phyloP scores from a whole-genome alignment of 2,113 vertebrate species.

The Scortum barcoo region DNA sequence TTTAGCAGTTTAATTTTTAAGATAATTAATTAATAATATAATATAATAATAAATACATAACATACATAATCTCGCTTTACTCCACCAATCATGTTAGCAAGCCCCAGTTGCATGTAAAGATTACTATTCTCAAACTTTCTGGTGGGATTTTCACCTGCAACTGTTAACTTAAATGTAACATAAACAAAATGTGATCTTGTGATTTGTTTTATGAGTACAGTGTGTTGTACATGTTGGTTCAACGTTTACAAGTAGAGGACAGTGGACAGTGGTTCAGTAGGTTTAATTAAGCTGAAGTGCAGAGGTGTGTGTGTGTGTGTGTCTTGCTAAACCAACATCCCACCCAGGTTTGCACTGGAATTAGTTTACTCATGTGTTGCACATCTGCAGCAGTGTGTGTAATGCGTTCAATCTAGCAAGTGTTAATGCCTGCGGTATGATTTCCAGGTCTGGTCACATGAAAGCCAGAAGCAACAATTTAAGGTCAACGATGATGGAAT shows the following conservation, averaged over 20 bases:
- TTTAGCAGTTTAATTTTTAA: too few species aligned
- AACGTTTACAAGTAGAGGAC: neutral
- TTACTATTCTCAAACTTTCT: neutral
- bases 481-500: constrained; percentile 21
- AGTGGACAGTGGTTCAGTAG: neutral
- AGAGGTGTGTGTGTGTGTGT: constrained; percentile 29
- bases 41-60: too few species aligned
- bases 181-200: neutral
- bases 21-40: too few species aligned
- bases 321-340: neutral
- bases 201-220: neutral
- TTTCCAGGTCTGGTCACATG: constrained; percentile 63
- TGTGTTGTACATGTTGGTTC: neutral
- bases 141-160: neutral
- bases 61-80: neutral
- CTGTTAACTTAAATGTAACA: neutral
- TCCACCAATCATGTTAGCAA: neutral
- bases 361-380: constrained; percentile 30
- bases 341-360: neutral
- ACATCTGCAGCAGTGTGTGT: constrained; percentile 24
- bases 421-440: constrained; percentile 60
- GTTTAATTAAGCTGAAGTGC: constrained; percentile 16
- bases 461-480: constrained; percentile 36
- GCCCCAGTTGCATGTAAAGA: neutral
- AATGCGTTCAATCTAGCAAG: constrained; percentile 61